These are phyloP conservation scores for Hyperopisus bebe DNA, from an alignment of 2,113 vertebrate species.

Conservation along the genomic window DNA sequence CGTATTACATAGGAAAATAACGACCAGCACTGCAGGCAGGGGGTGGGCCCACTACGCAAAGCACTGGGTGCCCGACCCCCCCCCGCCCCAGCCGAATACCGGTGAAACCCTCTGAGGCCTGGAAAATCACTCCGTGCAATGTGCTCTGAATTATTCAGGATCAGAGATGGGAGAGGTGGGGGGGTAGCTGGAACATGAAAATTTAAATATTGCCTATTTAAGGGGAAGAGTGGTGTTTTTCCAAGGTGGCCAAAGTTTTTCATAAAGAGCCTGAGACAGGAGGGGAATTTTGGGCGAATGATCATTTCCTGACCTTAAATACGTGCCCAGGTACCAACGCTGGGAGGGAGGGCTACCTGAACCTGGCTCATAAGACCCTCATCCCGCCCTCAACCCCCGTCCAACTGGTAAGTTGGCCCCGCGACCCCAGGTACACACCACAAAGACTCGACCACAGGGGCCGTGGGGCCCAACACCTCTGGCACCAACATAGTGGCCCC, in stretches of 20 bases:
- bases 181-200: background rate
- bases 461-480: background rate
- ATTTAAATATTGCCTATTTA: background rate
- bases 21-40: background rate
- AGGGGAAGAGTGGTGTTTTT: background rate
- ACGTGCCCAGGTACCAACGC: background rate
- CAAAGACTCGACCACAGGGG: background rate
- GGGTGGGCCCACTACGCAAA: background rate
- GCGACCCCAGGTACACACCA: background rate
- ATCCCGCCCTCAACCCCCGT: background rate
- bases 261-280: background rate
- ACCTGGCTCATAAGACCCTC: background rate
- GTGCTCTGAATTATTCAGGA: constrained; percentile 19
- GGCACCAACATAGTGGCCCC: background rate
- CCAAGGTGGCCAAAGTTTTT: background rate
- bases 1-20: background rate
- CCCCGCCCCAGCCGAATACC: background rate
- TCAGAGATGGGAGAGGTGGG: background rate
- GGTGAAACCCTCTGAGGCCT: background rate
- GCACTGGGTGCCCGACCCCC: too few species aligned
- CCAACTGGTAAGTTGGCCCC: background rate
- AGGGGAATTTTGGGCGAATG: background rate
- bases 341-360: background rate
- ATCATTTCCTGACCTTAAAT: background rate
- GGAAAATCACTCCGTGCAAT: constrained; percentile 10